Base-by-base conservation (phyloP, 2,888 invertebrate genomes). In the Apodemia hepburni region DNA sequence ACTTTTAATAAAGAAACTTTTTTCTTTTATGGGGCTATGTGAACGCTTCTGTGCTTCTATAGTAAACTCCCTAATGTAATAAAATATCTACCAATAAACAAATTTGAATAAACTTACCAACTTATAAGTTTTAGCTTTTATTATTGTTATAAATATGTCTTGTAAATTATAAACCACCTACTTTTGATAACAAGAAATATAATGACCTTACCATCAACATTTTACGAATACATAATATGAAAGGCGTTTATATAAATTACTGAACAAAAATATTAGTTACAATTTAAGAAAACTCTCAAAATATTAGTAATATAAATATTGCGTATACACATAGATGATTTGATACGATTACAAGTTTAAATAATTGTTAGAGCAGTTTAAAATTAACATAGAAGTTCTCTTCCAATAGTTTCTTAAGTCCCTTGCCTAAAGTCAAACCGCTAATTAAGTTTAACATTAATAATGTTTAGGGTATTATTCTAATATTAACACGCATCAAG, bases 401-500 rank as follows among this genome's bases (percentile, higher is more conserved):
- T 27, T 22, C 54, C 27, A 27, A 54, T 54, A 54, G 54, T 54
- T 54, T 6, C 54, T 54, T 54, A 54, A 54, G 54, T 54, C 54
- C 54, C 54, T 54, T 22, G 54, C 54, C 49, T 63, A 47, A 51
- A 42, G 51, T 63, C 61, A 65, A 61, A 59, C 33, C 59, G 57
- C 27, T 61, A 61, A 57, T 61, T 61, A 58, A 45, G 45, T 58
- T 61, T 58, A 33, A 33, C 45, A 58, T 58, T 33, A 61, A 61
- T 45, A 59, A 54, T 54, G 59, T 58, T 42, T 58, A 58, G 45
- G 54, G 47, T 47, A 58, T 18, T 58, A 58, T 45, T 57, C 61
- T 61, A 61, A 61, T 61, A 61, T 61, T 61, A 58, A 58, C 61
- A 58, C 61, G 58, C 57, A 58, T 61, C 58, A 61, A 58, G 61